Conservation (phyloP, 2,888 invertebrate genomes). For the Cheilosia grossa region DNA sequence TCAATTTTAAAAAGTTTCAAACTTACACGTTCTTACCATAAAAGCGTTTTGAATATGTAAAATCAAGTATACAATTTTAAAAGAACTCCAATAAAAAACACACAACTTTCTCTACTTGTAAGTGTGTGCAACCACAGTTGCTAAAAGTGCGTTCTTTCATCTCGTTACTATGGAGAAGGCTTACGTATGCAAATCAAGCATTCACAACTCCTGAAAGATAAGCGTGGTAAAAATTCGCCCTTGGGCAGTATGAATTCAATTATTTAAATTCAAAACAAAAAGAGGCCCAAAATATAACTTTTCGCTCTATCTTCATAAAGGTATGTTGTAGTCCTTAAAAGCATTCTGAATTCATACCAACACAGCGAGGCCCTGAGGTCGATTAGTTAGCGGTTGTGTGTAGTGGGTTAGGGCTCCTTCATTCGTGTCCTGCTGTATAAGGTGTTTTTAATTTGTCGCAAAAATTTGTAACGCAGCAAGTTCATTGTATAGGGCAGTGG, state of each 20-base stretch:
- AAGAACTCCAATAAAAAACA: slow-evolving; percentile 43
- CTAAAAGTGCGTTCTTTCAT: slow-evolving; percentile 32
- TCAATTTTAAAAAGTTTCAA: slow-evolving; percentile 24
- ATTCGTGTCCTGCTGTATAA: not conserved
- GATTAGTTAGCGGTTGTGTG: slow-evolving; percentile 63
- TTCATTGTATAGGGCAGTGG: too few relatives aligned
- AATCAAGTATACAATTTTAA: slow-evolving; percentile 28
- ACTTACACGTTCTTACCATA: slow-evolving; percentile 2
- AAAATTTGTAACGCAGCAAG: not conserved
- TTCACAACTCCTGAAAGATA: slow-evolving; percentile 40
- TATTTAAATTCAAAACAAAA: slow-evolving; percentile 47
- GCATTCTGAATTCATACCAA: slow-evolving; percentile 66
- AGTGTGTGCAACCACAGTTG: slow-evolving; percentile 40
- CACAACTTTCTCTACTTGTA: not conserved
- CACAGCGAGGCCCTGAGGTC: slow-evolving; percentile 65
- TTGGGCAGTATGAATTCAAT: slow-evolving; percentile 60
- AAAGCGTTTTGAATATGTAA: slow-evolving; percentile 26
- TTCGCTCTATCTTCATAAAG: slow-evolving; percentile 56
- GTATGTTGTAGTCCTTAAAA: slow-evolving; percentile 63
- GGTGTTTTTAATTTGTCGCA: not conserved
- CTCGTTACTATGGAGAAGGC: slow-evolving; percentile 13
- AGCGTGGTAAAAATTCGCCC: slow-evolving; percentile 41
- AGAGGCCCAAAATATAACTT: slow-evolving; percentile 55
- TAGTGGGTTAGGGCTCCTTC: slow-evolving; percentile 31
- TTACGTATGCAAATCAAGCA: slow-evolving; percentile 44